A percentile compares a stretch with the other conserved stretches of the same genome.
These are phyloP conservation scores for Corythornis leucogaster DNA, from an alignment of 2,797 vertebrate genomes.

Conservation along the genomic window DNA sequence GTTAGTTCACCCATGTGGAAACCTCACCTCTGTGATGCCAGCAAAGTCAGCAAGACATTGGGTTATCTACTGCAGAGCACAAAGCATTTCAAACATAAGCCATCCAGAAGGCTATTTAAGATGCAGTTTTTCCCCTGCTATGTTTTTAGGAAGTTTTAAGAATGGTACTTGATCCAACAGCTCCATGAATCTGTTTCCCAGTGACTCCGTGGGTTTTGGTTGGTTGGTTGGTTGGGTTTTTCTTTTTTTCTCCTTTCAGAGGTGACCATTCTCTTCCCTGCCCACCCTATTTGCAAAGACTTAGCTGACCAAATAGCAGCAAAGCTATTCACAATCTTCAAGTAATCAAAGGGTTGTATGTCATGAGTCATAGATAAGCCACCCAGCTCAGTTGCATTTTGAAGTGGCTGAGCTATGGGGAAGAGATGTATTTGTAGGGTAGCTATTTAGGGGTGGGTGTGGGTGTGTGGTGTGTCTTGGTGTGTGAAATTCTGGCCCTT, in stretches of 20 bases:
- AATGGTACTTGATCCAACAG: background rate
- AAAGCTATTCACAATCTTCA: background rate
- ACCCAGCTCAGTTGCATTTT: background rate
- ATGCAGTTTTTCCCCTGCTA: background rate
- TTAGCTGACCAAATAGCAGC: background rate
- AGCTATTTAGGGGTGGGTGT: background rate
- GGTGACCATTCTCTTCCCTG: background rate
- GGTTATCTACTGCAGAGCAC: background rate
- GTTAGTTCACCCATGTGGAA: conserved; percentile 20
- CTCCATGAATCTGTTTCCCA: background rate
- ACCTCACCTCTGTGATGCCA: background rate
- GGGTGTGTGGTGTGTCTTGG: background rate
- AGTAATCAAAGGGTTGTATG: background rate
- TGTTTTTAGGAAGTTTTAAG: background rate
- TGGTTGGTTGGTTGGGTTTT: too few species aligned
- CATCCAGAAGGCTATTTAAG: background rate
- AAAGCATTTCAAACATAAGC: background rate
- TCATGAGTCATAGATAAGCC: background rate
- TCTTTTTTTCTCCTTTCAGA: background rate
- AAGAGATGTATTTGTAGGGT: background rate
- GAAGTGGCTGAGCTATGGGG: background rate
- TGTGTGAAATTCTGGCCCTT: background rate
- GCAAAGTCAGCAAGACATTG: conserved; percentile 8
- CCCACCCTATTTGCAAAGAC: background rate
- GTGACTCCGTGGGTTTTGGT: too few species aligned